phyloP scores from a whole-genome alignment of 2,797 vertebrate species.

The Rachycentron canadum region DNA sequence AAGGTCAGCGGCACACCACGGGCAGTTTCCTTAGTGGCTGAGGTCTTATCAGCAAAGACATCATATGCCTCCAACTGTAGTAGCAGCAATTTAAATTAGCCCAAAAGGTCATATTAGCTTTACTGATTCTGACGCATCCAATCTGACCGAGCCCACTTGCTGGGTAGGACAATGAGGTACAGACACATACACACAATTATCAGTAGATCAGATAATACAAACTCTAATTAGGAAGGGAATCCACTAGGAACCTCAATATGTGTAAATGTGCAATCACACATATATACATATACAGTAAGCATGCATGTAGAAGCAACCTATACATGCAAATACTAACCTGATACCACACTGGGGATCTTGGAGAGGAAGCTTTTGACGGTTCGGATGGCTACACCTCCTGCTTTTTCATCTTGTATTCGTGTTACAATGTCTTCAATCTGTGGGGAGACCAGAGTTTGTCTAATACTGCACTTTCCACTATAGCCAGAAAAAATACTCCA shows the following conservation, averaged over 20 bases:
- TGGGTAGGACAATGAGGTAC: conserved; percentile 30
- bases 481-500: too few species aligned
- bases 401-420: conserved; percentile 96
- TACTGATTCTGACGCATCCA: conserved; percentile 36
- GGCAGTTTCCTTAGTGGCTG: conserved; percentile 42
- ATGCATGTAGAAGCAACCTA: conserved; percentile 7
- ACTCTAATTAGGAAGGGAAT: background rate
- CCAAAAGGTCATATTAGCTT: conserved; percentile 75
- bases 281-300: background rate
- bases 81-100: conserved; percentile 69
- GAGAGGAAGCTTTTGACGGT: conserved; percentile 98
- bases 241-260: background rate
- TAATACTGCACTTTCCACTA: background rate
- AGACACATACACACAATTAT: conserved; percentile 1
- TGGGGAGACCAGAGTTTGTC: conserved; percentile 47
- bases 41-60: conserved; percentile 63
- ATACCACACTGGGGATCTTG: conserved; percentile 96
- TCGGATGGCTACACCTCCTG: conserved; percentile 93
- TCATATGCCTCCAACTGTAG: conserved; percentile 57
- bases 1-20: conserved; percentile 48
- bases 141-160: conserved; percentile 21
- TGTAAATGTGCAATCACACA: conserved; percentile 6
- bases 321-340: conserved; percentile 82
- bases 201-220: background rate
- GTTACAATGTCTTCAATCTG: conserved; percentile 95